A percentile compares a stretch with the other conserved stretches of the same genome.
Evolutionary conservation across 2,888 invertebrate genomes (phyloP).

Genomic region (Cybosia mesomella): DNA sequence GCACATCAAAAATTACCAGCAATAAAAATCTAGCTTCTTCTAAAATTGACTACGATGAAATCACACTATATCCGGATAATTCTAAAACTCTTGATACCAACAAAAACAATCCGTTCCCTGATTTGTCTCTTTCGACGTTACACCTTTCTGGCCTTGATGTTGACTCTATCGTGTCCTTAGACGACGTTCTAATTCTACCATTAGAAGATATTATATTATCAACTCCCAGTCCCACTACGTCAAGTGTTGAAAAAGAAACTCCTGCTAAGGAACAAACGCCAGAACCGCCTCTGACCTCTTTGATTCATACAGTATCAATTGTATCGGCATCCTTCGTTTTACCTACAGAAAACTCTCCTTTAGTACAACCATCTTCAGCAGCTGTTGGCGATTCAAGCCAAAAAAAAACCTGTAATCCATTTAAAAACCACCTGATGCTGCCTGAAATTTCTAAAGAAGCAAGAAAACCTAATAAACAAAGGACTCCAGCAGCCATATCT

Average conservation of each 20-base stretch:
- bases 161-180: slow-evolving; percentile 37
- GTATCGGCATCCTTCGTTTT: slow-evolving; percentile 16
- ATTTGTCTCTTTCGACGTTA: slow-evolving; percentile 40
- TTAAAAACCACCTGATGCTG: slow-evolving; percentile 46
- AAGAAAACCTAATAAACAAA: slow-evolving; percentile 42
- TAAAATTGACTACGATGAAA: slow-evolving; percentile 35
- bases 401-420: slow-evolving; percentile 43
- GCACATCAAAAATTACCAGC: slow-evolving; percentile 38
- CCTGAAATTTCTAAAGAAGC: slow-evolving; percentile 42
- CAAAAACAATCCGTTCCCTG: slow-evolving; percentile 33
- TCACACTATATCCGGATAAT: slow-evolving; percentile 35
- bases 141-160: slow-evolving; percentile 35
- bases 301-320: slow-evolving; percentile 15
- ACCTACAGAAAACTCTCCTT: slow-evolving; percentile 22
- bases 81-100: slow-evolving; percentile 31
- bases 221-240: slow-evolving; percentile 20
- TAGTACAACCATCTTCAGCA: slow-evolving; percentile 23
- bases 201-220: slow-evolving; percentile 25
- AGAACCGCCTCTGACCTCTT: slow-evolving; percentile 26
- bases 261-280: slow-evolving; percentile 16
- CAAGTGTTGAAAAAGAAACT: slow-evolving; percentile 26
- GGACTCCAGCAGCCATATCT: no score
- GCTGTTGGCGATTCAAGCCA: slow-evolving; percentile 15
- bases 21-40: slow-evolving; percentile 29
- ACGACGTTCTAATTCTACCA: slow-evolving; percentile 45